Evolutionary conservation across 2,113 vertebrate species (phyloP).

Genomic region (Connochaetes taurinus): DNA sequence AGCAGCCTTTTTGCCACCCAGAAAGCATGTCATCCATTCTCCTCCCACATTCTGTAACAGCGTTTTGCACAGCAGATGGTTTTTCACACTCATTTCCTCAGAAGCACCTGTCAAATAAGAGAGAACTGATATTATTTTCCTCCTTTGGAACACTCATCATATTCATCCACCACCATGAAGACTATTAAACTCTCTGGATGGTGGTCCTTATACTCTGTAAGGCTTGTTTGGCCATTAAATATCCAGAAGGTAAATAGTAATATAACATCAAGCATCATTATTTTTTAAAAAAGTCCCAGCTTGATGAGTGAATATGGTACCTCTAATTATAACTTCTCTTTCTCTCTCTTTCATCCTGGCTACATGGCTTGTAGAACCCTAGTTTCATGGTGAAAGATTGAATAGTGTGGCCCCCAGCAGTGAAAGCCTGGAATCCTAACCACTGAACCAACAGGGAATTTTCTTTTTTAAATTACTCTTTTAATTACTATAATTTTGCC

Average conservation of each 20-base stretch:
- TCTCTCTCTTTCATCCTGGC: neutral
- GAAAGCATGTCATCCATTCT: slow-evolving; percentile 64
- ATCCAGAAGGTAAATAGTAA: neutral
- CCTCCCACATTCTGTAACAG: slow-evolving; percentile 56
- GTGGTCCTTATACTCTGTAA: neutral
- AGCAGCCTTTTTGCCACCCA: slow-evolving; percentile 68
- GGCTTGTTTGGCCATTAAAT: neutral
- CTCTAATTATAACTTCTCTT: neutral
- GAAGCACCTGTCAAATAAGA: neutral
- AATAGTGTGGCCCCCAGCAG: rapidly evolving
- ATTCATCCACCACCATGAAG: neutral
- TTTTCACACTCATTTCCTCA: neutral
- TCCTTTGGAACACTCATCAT: neutral
- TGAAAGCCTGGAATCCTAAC: neutral
- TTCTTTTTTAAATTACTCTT: neutral
- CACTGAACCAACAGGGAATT: neutral
- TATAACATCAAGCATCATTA: neutral
- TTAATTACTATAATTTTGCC: neutral
- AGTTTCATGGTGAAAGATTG: neutral
- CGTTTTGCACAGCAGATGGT: slow-evolving; percentile 28
- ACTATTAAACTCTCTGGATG: neutral
- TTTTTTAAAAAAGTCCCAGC: neutral
- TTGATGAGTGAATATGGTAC: neutral
- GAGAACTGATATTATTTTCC: neutral
- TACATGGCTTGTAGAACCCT: neutral